Base-by-base conservation (phyloP, 2,797 vertebrate genomes). In the Aeoliscus strigatus region DNA sequence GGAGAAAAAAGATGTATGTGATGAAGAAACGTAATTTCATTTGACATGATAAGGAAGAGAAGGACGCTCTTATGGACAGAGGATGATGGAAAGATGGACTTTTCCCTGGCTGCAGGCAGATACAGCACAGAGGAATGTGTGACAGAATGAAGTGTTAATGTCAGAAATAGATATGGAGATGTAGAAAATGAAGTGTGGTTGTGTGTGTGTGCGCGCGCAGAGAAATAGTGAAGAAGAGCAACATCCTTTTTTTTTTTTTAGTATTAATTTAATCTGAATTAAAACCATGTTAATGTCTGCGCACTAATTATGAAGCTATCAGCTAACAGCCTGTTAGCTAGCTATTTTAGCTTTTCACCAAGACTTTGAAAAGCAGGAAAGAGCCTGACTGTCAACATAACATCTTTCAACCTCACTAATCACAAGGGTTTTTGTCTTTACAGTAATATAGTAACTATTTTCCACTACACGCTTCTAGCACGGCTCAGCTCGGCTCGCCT, bases 11-110 rank as follows among this genome's bases (percentile, higher is more conserved):
- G 27, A 38, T 52, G 35, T 29, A 57, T 47, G 47, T 36, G 39
- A 73, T 62, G 31, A 36, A 33, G 18, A 33, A 44, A 53, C 49
- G 70, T 73, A 15, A 77, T 76, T 74, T 38, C 12, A 50, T 48
- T 52, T 43, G 66, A 58, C 46, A 60, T 36, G 51, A 52, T 74
- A 52, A 73, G 48, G 15, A n/a, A n/a, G n/a, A 44, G 57, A 15
- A 71, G 34, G 49, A 48, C 51, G 50, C 55, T 34, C 32, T 50
- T 27, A 35, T 9, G 6, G 60, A 48, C 33, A 17, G 42, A 45
- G 18, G 35, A 49, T 4, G 36, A 73, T 28, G 12, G 40, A 39
- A 39, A 29, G 37, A 30, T 14, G 21, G 27, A 52, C 32, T 39
- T 15, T 18, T 14, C 14, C 23, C 23, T 26, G 8, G 8, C 27